Evolutionary conservation across 2,888 invertebrate species (phyloP), one percentile per base, ranked within the genome.

Genomic region (Trachelus iudaicus): DNA sequence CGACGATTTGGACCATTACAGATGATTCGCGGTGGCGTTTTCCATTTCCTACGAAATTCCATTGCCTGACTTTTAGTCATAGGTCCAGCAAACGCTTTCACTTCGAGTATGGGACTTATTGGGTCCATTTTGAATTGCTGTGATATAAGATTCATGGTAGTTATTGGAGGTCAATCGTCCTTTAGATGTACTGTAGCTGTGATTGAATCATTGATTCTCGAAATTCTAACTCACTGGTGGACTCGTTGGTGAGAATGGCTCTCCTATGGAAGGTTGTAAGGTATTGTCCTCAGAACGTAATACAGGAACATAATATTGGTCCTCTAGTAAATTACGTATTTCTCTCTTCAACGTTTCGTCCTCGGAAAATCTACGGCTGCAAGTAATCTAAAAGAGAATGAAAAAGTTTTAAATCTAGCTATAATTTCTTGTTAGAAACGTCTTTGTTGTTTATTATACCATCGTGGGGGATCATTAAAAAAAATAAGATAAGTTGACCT

Each of bases 31-130:
- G 97, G 96, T 11, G 97, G 97, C 0, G 96, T 97, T 92, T 96
- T 97, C 97, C 97, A 97, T 76, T 95, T 94, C 79, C 94, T 95
- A 12, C 95, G 93, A 92, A 97, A 97, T 79, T 92, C 92, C 15
- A 94, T 92, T 0, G 97, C 97, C 77, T 94, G 94, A 23, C 93
- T 92, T 81, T 95, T 95, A 69, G 94, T 94, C 98, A 98, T 98
- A 31, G 98, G 98, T 0, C 98, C 98, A 12, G 98, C 98, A 92
- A 95, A 95, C 0, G 98, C 98, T 87, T 94, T 94, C 83, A 97
- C 96, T 93, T 96, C 96, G 84, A 95, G 90, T 74, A 95, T 93
- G 0, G 96, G 95, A 85, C 94, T 94, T 13, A 96, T 91, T 0
- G 95, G 95, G 90, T 96, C 95, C 13, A 85, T 88, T 87, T 94